These are phyloP conservation scores for Calephelis virginiensis DNA, from an alignment of 1,140 invertebrate genomes.

Conservation along the genomic window DNA sequence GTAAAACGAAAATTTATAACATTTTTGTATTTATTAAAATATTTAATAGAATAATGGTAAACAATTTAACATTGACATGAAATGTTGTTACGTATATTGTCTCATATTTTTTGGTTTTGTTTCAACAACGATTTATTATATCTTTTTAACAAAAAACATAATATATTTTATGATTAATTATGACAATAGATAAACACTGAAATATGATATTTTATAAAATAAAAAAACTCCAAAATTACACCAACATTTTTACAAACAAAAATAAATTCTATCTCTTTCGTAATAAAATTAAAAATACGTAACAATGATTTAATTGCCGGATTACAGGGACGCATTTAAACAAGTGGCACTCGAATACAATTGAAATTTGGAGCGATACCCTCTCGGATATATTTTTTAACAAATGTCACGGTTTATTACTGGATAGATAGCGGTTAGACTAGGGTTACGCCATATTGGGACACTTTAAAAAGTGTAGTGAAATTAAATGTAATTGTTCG, in stretches of 20 bases:
- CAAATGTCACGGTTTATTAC: slow-evolving; percentile 73
- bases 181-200: no score
- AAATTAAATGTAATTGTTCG: slow-evolving; percentile 76
- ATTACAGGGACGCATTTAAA: slow-evolving; percentile 43
- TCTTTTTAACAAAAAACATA: no score
- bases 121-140: no score
- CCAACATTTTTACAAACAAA: not conserved
- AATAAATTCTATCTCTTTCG: not conserved
- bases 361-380: slow-evolving; percentile 69
- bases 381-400: slow-evolving; percentile 69
- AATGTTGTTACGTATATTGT: no score
- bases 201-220: no score
- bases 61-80: no score
- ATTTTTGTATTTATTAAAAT: no score
- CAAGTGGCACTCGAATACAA: slow-evolving; percentile 65
- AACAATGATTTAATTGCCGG: slow-evolving; percentile 21
- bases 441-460: slow-evolving; percentile 55
- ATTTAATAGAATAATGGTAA: no score
- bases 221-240: not conserved
- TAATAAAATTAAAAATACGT: not conserved
- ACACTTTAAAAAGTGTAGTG: slow-evolving; percentile 67
- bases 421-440: slow-evolving; percentile 43
- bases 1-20: no score
- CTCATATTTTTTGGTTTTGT: no score
- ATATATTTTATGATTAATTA: no score